Evolutionary conservation across 2,113 vertebrate species (phyloP), one percentile per base, ranked within the genome.

Genomic region (Lepisosteus oculatus): DNA sequence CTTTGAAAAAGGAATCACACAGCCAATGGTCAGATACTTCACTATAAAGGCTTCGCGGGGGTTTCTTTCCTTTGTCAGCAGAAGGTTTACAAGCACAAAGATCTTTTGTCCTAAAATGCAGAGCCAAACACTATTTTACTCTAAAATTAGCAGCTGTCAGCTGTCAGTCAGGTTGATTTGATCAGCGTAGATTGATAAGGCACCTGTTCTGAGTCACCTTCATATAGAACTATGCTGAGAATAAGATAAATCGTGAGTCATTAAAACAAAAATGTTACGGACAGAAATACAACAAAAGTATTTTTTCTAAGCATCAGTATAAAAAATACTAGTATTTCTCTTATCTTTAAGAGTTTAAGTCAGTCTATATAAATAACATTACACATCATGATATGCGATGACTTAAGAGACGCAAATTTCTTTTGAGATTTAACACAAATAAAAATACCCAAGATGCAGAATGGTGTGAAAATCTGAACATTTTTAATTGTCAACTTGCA

Each of bases 141-240:
- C 17, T 64, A 64, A 64, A 29, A 64, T 64, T 15, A 64, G 42
- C 59, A 71, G 12, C 61, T 44, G 51, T 59, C 71, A 72, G 45
- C 71, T 66, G 51, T 29, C 65, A 44, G 15, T 12, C 43, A 15
- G 61, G 8, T 15, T 65, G 61, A 70, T 74, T 45, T 56, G 54
- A 69, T 74, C 67, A 69, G 43, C 45, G 44, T 41, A 64, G 72
- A 65, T 57, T 74, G 72, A 29, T 74, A 69, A 74, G 65, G 67
- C 59, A 68, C 43, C 61, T 54, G 69, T 43, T 61, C 44, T 6
- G 11, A 71, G 57, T 43, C 57, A 47, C 69, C 59, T 71, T 62
- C 70, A 55, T 61, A 43, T 13, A 56, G 57, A 17, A 45, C 43
- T 55, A 54, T 59, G 43, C 43, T 47, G n/a, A 13, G 6, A 42